Conservation (phyloP, 2,888 invertebrate genomes). For the Reticulitermes lucifugus region DNA sequence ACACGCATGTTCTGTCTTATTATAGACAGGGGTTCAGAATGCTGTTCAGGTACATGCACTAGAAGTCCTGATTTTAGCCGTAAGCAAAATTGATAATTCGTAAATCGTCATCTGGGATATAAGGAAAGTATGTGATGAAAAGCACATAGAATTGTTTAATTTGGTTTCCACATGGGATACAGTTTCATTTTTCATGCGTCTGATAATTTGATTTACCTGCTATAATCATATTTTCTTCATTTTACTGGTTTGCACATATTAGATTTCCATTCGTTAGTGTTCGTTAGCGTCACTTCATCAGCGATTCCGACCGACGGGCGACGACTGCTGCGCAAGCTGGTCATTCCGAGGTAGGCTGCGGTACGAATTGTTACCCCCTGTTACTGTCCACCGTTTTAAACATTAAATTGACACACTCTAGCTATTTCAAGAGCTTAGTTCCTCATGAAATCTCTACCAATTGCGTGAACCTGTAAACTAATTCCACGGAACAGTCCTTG, state of each 20-base stretch:
- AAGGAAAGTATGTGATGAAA: neutral
- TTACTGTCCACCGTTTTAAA: neutral
- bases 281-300: conserved; percentile 39
- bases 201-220: neutral
- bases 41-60: too few species aligned
- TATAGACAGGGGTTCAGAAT: too few species aligned
- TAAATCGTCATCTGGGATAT: neutral
- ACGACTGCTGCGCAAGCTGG: neutral
- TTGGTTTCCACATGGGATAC: neutral
- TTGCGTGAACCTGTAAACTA: too few species aligned
- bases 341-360: neutral
- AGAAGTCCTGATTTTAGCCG: too few species aligned
- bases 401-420: neutral
- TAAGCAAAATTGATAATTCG: too few species aligned
- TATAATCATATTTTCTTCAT: conserved; percentile 22
- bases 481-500: too few species aligned
- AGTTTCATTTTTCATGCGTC: conserved; percentile 13
- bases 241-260: conserved; percentile 38
- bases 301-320: neutral
- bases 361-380: neutral
- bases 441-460: too few species aligned
- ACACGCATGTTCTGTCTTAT: too few species aligned
- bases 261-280: conserved; percentile 36
- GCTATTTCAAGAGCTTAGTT: neutral
- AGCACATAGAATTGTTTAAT: neutral